A percentile compares a stretch with the other conserved stretches of the same genome.
Conservation (phyloP, 2,797 vertebrate species). For the Hapalemur alaotrensis region DNA sequence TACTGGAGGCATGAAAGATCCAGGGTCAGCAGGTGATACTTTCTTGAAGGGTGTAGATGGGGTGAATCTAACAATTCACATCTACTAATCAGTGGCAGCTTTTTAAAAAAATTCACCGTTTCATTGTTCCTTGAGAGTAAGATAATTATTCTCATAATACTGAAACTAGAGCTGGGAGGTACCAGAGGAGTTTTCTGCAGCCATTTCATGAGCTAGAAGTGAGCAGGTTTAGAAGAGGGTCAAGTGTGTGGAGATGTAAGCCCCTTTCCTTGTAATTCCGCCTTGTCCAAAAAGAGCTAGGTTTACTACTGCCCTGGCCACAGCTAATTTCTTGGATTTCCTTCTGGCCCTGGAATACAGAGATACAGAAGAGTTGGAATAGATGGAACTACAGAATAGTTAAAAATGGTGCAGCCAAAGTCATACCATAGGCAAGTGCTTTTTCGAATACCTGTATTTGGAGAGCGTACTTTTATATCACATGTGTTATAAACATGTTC, state of each 20-base stretch:
- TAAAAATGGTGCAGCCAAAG: not conserved
- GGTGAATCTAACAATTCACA: not conserved
- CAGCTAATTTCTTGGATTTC: not conserved
- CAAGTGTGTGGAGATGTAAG: not conserved
- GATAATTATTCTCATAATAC: not conserved
- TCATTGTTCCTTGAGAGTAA: not conserved
- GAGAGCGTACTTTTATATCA: not conserved
- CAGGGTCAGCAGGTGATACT: not conserved
- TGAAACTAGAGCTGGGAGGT: not conserved
- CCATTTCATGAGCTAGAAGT: not conserved
- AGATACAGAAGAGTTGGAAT: not conserved
- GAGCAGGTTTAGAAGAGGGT: not conserved
- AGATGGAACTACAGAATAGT: not conserved
- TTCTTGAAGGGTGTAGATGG: not conserved
- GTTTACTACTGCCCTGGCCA: not conserved
- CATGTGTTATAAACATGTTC: not conserved
- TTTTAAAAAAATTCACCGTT: conserved; percentile 10
- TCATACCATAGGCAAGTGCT: not conserved
- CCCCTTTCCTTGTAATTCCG: not conserved
- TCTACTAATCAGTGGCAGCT: not conserved
- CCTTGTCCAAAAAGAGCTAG: not conserved
- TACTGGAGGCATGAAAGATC: not conserved
- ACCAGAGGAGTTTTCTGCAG: not conserved
- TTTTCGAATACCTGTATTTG: not conserved
- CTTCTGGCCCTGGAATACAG: not conserved